Base-by-base conservation (phyloP, 2,113 vertebrate genomes). In the Himantopus leucocephalus region DNA sequence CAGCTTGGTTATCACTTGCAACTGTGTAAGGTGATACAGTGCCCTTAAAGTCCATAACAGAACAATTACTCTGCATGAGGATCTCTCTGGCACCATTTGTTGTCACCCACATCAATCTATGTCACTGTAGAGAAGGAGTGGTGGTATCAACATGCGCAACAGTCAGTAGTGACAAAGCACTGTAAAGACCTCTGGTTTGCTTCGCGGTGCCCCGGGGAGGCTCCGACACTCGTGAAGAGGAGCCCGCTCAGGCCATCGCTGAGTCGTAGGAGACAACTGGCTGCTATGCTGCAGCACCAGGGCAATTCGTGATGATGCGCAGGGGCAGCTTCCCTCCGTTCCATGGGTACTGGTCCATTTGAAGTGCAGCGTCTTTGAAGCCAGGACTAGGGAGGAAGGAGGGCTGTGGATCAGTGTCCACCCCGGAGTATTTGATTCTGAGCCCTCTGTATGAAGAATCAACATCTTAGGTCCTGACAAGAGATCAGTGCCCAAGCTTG, bases 261-360 rank as follows among this genome's bases (percentile, higher is more conserved):
- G 34, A 52, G 47, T 9, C 0, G 1, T 14, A 23, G 58, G 19
- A 50, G 32, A 5, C 5, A 27, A 14, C 14, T 11, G 43, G 23
- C 21, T 12, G 9, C 56, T 32, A 2, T 14, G 48, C 45, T 10
- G 37, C 3, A 29, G 37, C 12, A 12, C 37, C 32, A 22, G 37
- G 60, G 70, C 13, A 12, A 10, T 3, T 14, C 5, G 0, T 1
- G 26, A 9, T 13, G 75, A 11, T 12, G 20, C 2, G 1, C 3
- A 2, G 39, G 22, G 53, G 15, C 32, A 56, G 48, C 56, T 41
- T 41, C 27, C 35, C 70, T 47, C 70, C 21, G 10, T 6, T 45
- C 75, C 5, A 0, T 8, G 8, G 14, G 52, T 6, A 32, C 53
- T 39, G 39, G 17, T 7, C 34, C 22, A 0, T 32, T 41, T 41